These are phyloP conservation scores for Drosophila neotestacea DNA, from an alignment of 2,888 invertebrate genomes.

Conservation along the genomic window DNA sequence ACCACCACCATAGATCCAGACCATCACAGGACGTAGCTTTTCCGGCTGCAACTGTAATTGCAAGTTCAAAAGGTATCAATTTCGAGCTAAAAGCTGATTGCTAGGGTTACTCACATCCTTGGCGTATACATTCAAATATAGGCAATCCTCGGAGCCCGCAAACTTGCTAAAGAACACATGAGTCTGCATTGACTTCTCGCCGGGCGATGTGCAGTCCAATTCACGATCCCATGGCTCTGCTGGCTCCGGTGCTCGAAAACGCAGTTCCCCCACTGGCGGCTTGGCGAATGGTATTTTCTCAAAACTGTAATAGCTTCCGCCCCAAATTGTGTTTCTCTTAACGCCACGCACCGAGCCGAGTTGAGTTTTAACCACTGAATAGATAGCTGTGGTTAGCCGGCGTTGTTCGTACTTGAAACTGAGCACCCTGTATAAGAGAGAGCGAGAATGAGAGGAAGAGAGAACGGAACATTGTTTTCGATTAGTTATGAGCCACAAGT, in stretches of 20 bases:
- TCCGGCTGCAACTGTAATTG: slow-evolving; percentile 71
- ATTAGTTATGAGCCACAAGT: slow-evolving; percentile 22
- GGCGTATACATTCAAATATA: slow-evolving; percentile 86
- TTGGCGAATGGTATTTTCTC: slow-evolving; percentile 84
- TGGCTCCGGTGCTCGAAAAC: slow-evolving; percentile 85
- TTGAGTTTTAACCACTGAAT: slow-evolving; percentile 75
- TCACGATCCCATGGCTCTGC: slow-evolving; percentile 84
- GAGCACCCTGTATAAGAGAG: slow-evolving; percentile 70
- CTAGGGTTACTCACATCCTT: slow-evolving; percentile 75
- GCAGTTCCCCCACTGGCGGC: slow-evolving; percentile 82
- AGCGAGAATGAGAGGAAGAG: neutral
- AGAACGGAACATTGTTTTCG: slow-evolving; percentile 2
- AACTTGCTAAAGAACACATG: slow-evolving; percentile 81
- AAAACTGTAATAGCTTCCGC: slow-evolving; percentile 81
- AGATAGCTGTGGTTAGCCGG: slow-evolving; percentile 76
- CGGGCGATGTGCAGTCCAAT: slow-evolving; percentile 84
- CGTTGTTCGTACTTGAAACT: slow-evolving; percentile 81
- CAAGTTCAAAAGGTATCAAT: neutral
- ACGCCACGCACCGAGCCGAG: slow-evolving; percentile 83
- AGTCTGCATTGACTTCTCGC: slow-evolving; percentile 82
- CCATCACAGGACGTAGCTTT: slow-evolving; percentile 84
- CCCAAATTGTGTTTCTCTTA: slow-evolving; percentile 82
- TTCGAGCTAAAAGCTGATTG: too few relatives aligned
- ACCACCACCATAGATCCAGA: slow-evolving; percentile 86
- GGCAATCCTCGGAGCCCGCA: slow-evolving; percentile 86